Base-by-base conservation (phyloP, 2,113 vertebrate species). In the Lampris incognitus region DNA sequence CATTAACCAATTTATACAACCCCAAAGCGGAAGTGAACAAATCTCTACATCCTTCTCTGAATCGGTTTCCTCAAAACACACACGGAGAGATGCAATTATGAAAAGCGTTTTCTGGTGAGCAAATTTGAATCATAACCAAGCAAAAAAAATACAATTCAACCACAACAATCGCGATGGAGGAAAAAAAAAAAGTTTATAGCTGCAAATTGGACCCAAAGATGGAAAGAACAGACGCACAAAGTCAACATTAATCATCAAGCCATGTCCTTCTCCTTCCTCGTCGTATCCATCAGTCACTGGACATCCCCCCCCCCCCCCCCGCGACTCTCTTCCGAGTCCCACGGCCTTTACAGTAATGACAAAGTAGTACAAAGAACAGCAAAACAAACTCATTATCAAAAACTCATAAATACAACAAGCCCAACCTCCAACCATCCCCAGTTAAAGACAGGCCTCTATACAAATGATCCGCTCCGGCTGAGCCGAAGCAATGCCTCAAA, bases 361-460 rank as follows among this genome's bases (percentile, higher is more conserved):
- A 9, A 41, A 56, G 24, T 24, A 24, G 24, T 24, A 24, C 24
- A 49, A 7, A 5, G 71, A 41, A 24, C 36, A 5, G 1, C 3
- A 46, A 46, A 46, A 46, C 44, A 46, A 46, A 3, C 6, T 58
- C n/a, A 65, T 63, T 39, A 10, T 50, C 36, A 62, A 38, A 46
- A 37, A 24, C 24, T 24, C 24, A 24, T 24, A 24, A 63, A 10
- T 62, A 40, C 9, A 76, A 71, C 56, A 54, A 67, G 24, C 49
- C n/a, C 38, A 38, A 54, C 37, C 24, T 64, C 50, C 60, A 24
- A 37, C 5, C 52, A 65, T 44, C 40, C 42, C 7, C 3, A 41
- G 44, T 9, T 48, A 63, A 52, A 58, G 11, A 40, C 54, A 74
- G 54, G 48, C 48, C 72, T 66, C 37, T 59, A 66, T 58, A 58